Conservation (phyloP, 2,797 vertebrate species). For the Sebastes diaconus region DNA sequence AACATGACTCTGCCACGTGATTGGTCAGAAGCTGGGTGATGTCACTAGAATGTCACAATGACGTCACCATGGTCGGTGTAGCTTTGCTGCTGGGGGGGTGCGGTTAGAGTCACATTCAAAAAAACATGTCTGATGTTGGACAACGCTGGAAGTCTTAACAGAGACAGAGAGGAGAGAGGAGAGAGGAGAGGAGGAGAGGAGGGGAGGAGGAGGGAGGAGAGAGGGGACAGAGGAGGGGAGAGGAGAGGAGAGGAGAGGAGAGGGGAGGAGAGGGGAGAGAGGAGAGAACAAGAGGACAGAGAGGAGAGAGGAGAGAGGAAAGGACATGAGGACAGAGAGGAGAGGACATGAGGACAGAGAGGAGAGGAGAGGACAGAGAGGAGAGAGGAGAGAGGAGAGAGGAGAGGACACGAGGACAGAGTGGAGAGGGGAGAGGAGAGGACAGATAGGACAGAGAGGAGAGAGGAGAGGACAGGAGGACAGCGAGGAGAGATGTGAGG, state of each 20-base stretch:
- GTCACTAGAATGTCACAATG: conserved; percentile 66
- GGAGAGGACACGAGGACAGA: too few species aligned
- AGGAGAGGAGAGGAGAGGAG: too few species aligned
- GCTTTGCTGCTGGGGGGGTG: conserved; percentile 57
- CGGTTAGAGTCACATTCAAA: conserved; percentile 64
- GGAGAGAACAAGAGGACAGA: too few species aligned
- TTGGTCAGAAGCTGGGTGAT: conserved; percentile 71
- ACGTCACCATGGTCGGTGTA: conserved; percentile 57
- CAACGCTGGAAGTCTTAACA: conserved; percentile 15
- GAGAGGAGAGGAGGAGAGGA: conserved; percentile 57
- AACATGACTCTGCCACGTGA: conserved; percentile 63
- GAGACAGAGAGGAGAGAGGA: conserved; percentile 37
- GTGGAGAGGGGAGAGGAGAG: too few species aligned
- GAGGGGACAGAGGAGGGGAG: conserved; percentile 65
- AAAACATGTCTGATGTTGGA: conserved; percentile 50
- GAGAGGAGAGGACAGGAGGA: too few species aligned
- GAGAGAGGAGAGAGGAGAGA: too few species aligned
- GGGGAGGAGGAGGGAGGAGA: conserved; percentile 33
- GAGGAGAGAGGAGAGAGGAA: too few species aligned
- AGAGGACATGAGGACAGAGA: rapidly evolving
- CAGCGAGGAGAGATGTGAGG: too few species aligned
- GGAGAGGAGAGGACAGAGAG: too few species aligned
- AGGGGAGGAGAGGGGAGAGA: too few species aligned
- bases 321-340: too few species aligned
- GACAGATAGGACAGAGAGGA: too few species aligned